These are phyloP conservation scores for Bombycilla garrulus DNA, from an alignment of 2,113 vertebrate species.

Conservation along the genomic window DNA sequence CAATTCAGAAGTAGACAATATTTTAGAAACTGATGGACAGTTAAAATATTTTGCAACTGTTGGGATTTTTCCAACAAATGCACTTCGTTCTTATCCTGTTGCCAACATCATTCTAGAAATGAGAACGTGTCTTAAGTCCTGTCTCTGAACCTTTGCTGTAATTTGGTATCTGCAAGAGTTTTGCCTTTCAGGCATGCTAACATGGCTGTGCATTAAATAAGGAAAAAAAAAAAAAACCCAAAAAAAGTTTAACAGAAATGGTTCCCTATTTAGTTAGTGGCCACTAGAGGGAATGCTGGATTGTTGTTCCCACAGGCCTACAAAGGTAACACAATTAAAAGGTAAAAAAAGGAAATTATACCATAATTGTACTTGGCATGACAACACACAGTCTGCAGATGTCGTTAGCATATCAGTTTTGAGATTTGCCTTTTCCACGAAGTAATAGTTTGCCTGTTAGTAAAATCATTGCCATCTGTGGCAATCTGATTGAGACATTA, in stretches of 20 bases:
- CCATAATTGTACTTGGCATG: background rate
- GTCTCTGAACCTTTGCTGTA: background rate
- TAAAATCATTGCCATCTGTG: background rate
- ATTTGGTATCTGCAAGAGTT: background rate
- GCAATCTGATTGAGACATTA: background rate
- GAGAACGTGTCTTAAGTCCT: background rate
- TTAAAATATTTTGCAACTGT: background rate
- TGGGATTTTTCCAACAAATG: background rate
- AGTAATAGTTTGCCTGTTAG: background rate
- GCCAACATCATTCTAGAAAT: background rate
- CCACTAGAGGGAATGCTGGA: conserved; percentile 30
- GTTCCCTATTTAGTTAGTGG: background rate
- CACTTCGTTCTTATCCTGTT: background rate
- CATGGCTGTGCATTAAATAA: background rate
- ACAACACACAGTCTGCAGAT: too few species aligned
- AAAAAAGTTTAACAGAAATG: background rate
- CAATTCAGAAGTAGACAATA: background rate
- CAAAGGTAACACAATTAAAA: background rate
- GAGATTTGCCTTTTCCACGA: background rate
- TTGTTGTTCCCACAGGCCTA: background rate
- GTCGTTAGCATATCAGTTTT: too few species aligned
- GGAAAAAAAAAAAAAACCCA: too few species aligned
- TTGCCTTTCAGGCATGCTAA: background rate
- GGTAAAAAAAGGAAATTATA: background rate
- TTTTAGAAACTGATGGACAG: background rate